Conservation (phyloP, 2,888 invertebrate genomes). For the Clitarchus hookeri region DNA sequence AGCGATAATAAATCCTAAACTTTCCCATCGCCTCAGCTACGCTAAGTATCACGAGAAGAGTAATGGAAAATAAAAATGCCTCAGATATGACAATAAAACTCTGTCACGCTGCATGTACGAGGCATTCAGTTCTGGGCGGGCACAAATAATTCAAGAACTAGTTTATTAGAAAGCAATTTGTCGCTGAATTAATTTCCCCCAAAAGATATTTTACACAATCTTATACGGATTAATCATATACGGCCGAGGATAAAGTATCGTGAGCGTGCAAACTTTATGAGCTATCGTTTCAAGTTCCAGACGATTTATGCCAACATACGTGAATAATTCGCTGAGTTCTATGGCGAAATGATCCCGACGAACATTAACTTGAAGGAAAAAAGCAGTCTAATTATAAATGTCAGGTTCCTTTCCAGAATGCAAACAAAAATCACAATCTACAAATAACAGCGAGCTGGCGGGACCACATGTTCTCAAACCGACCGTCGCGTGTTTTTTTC, state of each 20-base stretch:
- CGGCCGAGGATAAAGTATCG: not conserved
- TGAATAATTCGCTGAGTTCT: not conserved
- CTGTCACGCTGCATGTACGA: not conserved
- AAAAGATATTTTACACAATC: not conserved
- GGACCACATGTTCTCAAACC: conserved; percentile 2
- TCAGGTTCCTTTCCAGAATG: not conserved
- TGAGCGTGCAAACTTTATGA: not conserved
- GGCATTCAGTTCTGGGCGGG: not conserved
- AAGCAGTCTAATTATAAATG: not conserved
- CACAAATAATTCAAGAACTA: not conserved
- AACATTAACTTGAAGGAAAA: not conserved
- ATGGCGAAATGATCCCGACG: not conserved
- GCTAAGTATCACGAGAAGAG: not conserved
- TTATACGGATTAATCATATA: not conserved
- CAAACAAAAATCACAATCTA: not conserved
- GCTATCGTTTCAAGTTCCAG: not conserved
- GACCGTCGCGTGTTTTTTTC: not conserved
- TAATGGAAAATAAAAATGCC: not conserved
- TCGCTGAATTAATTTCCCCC: not conserved
- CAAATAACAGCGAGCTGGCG: not conserved
- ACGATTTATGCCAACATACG: not conserved
- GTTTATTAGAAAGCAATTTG: not conserved
- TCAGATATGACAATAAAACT: not conserved
- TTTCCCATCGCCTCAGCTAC: not conserved
- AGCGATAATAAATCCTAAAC: too few species aligned